Conservation (phyloP, 2,113 vertebrate genomes). For the Laticauda laticaudata region DNA sequence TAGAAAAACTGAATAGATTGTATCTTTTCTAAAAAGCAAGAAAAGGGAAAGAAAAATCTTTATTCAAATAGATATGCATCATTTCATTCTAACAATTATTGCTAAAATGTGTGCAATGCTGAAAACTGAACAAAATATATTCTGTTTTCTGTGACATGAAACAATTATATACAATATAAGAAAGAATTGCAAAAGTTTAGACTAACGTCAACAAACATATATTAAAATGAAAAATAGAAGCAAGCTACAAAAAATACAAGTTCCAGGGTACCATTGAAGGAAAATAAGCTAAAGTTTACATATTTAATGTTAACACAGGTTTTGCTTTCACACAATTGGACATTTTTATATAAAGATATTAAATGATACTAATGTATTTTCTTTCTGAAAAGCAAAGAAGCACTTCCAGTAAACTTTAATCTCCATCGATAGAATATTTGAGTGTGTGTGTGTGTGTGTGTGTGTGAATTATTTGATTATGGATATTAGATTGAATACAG, state of each 20-base stretch:
- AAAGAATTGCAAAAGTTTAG: neutral
- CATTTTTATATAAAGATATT: neutral
- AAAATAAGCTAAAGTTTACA: neutral
- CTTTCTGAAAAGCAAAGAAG: neutral
- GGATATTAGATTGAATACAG: neutral
- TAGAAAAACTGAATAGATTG: neutral
- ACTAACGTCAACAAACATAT: neutral
- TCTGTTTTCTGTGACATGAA: conserved; percentile 1
- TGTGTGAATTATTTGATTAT: neutral
- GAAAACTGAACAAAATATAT: neutral
- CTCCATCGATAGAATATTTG: neutral
- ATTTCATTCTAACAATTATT: conserved; percentile 11
- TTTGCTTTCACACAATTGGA: neutral
- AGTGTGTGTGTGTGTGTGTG: neutral
- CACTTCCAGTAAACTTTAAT: neutral
- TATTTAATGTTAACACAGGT: neutral
- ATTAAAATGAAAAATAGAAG: neutral
- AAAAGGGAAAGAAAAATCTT: neutral
- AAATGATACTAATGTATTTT: neutral
- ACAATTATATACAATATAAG: neutral
- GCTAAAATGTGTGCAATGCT: neutral
- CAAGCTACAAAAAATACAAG: neutral
- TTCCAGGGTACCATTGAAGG: neutral
- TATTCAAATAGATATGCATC: conserved; percentile 4
- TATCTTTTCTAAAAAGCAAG: conserved; percentile 1